Evolutionary conservation across 2,113 vertebrate species (phyloP), one percentile per base, ranked within the genome.

Genomic region (Aphyosemion australe): DNA sequence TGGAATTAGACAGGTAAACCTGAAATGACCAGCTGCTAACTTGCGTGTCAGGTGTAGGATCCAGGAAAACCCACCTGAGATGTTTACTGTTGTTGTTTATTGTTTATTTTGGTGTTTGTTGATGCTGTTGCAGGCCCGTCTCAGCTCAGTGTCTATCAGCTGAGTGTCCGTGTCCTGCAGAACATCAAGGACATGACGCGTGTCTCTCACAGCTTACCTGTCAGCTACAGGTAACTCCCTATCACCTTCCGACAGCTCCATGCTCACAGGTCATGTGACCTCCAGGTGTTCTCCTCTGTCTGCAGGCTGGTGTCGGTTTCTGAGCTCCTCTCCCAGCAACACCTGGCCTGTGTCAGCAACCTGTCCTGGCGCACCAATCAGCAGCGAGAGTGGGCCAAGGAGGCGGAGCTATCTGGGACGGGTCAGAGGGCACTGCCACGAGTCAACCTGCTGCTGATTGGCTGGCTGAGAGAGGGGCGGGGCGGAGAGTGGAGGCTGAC

Each of bases 381-480:
- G 56, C 94, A 94, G 79, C 89, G 88, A 83, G 82, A 88, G 1
- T 93, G 92, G 92, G 72, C 43, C n/a, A 70, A 10, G 31, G 86
- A 92, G 84, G 89, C 74, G 49, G 89, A 89, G 83, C 85, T 60
- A 3, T n/a, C 45, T 39, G 65, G 90, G 37, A 75, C 87, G 0
- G 31, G 3, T 10, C 72, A 87, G 5, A 74, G 6, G 1, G 5
- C 84, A 2, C 85, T 95, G 14, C 87, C 91, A 0, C 89, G 93
- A 13, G 84, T 91, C 57, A 93, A 88, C 62, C 76, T 97, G 48
- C 78, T 97, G 45, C 91, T 97, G 67, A 88, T 95, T 84, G 95
- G 95, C 68, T 91, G 76, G 51, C 76, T 97, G 73, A 90, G 55
- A 13, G 78, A 80, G n/a, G 72, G 81, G 4, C 65, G 1, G 56